Percentiles rank a stretch among this genome's conserved stretches.
These are phyloP conservation scores for Oplegnathus fasciatus DNA, from an alignment of 2,113 vertebrate genomes.

Conservation along the genomic window DNA sequence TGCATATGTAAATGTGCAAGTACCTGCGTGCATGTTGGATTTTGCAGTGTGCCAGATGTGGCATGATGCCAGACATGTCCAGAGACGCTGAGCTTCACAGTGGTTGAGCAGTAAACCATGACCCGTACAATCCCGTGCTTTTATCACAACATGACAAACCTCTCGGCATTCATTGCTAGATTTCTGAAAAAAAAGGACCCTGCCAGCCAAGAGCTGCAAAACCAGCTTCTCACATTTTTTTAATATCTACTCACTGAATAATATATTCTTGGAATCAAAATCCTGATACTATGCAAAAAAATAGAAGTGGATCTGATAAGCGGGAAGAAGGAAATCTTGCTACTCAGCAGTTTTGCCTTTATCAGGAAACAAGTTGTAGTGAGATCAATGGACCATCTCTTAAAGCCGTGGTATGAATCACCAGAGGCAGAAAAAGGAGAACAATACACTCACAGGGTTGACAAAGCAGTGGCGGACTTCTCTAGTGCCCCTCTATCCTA, in stretches of 20 bases:
- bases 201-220: constrained; percentile 56
- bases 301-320: constrained; percentile 63
- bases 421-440: constrained; percentile 60
- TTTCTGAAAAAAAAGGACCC: constrained; percentile 10
- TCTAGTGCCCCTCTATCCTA: constrained; percentile 52
- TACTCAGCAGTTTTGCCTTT: constrained; percentile 71
- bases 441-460: constrained; percentile 52
- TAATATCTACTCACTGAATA: constrained; percentile 69
- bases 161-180: constrained; percentile 50
- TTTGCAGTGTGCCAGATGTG: constrained; percentile 58
- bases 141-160: constrained; percentile 70
- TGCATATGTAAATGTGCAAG: constrained; percentile 24
- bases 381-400: constrained; percentile 69
- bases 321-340: constrained; percentile 43
- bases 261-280: constrained; percentile 72
- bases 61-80: constrained; percentile 64
- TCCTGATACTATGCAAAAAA: constrained; percentile 64
- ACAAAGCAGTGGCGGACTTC: constrained; percentile 46
- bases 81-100: constrained; percentile 56
- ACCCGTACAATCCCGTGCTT: constrained; percentile 59
- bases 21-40: constrained; percentile 25
- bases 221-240: constrained; percentile 46
- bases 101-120: constrained; percentile 69
- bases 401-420: constrained; percentile 59
- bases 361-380: constrained; percentile 55